These are phyloP conservation scores for Mythimna albipuncta DNA, from an alignment of 2,888 invertebrate genomes.

Conservation along the genomic window DNA sequence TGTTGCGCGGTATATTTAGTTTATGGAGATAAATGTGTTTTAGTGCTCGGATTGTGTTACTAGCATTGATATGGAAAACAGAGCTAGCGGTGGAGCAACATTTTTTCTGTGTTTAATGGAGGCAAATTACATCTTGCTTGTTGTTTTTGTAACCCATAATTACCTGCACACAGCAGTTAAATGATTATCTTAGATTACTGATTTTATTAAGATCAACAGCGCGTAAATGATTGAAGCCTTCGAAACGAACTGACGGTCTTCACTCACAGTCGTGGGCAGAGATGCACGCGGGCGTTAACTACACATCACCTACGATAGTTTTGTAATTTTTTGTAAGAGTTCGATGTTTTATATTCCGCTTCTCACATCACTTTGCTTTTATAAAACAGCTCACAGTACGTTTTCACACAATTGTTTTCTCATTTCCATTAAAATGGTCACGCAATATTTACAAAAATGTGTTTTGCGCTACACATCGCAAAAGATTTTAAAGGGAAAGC, in stretches of 20 bases:
- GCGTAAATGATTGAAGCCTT: slow-evolving; percentile 71
- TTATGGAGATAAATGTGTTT: slow-evolving; percentile 73
- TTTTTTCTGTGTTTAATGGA: slow-evolving; percentile 29
- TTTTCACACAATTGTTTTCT: slow-evolving; percentile 46
- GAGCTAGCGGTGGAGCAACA: slow-evolving; percentile 16
- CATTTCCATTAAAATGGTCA: slow-evolving; percentile 29
- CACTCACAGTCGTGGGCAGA: slow-evolving; percentile 41
- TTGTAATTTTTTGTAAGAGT: slow-evolving; percentile 54
- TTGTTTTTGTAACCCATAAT: slow-evolving; percentile 50
- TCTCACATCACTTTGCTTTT: slow-evolving; percentile 31
- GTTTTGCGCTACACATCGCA: neutral
- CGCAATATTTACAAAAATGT: neutral
- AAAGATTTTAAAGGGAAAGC: neutral
- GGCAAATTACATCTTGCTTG: slow-evolving; percentile 29
- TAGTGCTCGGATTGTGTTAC: slow-evolving; percentile 64
- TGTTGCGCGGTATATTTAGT: slow-evolving; percentile 77
- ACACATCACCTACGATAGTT: slow-evolving; percentile 60
- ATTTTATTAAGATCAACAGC: slow-evolving; percentile 67
- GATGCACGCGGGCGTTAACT: slow-evolving; percentile 68
- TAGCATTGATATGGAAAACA: slow-evolving; percentile 50
- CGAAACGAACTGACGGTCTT: slow-evolving; percentile 45
- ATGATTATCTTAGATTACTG: slow-evolving; percentile 52
- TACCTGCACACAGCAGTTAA: slow-evolving; percentile 39
- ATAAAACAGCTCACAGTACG: slow-evolving; percentile 40
- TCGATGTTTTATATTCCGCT: slow-evolving; percentile 32